Evolutionary conservation across 2,888 invertebrate species (phyloP).

Genomic region (Eupeodes latifasciatus): DNA sequence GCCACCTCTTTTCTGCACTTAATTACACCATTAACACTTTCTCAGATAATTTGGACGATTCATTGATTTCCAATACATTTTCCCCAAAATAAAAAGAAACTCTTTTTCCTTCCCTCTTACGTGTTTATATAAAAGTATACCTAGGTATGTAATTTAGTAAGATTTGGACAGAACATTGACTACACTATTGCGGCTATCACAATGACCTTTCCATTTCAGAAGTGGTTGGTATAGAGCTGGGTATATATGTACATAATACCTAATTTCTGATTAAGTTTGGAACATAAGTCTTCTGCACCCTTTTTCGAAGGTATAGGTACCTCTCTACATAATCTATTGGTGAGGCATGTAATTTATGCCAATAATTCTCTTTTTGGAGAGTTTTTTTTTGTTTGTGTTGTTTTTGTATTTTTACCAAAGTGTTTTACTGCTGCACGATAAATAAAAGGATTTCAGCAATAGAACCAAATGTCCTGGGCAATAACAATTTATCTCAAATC

Average conservation of each 20-base stretch:
- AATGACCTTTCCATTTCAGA: conserved; percentile 64
- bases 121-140: too few species aligned
- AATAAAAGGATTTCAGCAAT: conserved; percentile 75
- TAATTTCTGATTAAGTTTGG: conserved; percentile 37
- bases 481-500: conserved; percentile 75
- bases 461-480: conserved; percentile 73
- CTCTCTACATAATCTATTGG: conserved; percentile 47
- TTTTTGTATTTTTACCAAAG: conserved; percentile 22
- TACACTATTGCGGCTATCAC: conserved; percentile 45
- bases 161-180: too few species aligned
- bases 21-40: conserved; percentile 69
- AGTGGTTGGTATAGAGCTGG: conserved; percentile 1
- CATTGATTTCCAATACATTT: conserved; percentile 67
- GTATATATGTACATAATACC: neutral
- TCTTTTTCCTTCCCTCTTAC: neutral
- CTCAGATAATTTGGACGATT: conserved; percentile 45
- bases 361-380: conserved; percentile 50
- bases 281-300: conserved; percentile 56
- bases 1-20: conserved; percentile 32
- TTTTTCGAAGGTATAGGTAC: conserved; percentile 7
- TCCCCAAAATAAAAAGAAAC: conserved; percentile 58
- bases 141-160: neutral
- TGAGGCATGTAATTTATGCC: conserved; percentile 66
- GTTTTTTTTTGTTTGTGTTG: conserved; percentile 12
- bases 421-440: conserved; percentile 60